Evolutionary conservation across 2,888 invertebrate genomes (phyloP).

Genomic region (Drosophila neonasuta): DNA sequence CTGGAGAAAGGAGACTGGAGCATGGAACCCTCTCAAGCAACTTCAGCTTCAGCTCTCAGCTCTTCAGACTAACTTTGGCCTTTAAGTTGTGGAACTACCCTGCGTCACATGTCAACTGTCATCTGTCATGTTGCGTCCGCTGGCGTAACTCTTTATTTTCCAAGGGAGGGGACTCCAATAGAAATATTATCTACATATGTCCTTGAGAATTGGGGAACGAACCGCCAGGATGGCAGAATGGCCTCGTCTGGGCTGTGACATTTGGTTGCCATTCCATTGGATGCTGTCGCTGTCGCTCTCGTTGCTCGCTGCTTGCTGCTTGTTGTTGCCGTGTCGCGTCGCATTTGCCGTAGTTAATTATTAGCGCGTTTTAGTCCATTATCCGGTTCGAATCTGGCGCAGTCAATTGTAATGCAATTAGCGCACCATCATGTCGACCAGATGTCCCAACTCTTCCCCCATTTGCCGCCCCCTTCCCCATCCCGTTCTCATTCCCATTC

Average conservation of each 20-base stretch:
- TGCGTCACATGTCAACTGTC: slow-evolving; percentile 63
- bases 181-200: slow-evolving; percentile 38
- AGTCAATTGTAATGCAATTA: slow-evolving; percentile 73
- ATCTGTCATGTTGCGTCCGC: slow-evolving; percentile 37
- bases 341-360: slow-evolving; percentile 66
- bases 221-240: background rate
- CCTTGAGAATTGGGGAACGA: slow-evolving; percentile 35
- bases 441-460: background rate
- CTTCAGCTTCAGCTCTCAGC: background rate
- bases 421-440: slow-evolving; percentile 36
- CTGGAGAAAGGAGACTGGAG: background rate
- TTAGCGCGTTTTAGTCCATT: slow-evolving; percentile 74
- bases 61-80: slow-evolving; percentile 2
- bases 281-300: background rate
- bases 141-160: slow-evolving; percentile 31
- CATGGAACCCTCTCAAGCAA: background rate
- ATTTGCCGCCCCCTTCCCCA: background rate
- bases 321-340: slow-evolving; percentile 8
- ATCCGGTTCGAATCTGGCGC: slow-evolving; percentile 58
- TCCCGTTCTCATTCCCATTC: too few relatives aligned
- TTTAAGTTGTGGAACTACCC: slow-evolving; percentile 34
- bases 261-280: slow-evolving; percentile 25
- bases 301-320: background rate
- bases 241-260: slow-evolving; percentile 26
- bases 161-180: background rate